Evolutionary conservation across 2,797 vertebrate genomes (phyloP).

Genomic region (Melanotaenia parkinsoni): DNA sequence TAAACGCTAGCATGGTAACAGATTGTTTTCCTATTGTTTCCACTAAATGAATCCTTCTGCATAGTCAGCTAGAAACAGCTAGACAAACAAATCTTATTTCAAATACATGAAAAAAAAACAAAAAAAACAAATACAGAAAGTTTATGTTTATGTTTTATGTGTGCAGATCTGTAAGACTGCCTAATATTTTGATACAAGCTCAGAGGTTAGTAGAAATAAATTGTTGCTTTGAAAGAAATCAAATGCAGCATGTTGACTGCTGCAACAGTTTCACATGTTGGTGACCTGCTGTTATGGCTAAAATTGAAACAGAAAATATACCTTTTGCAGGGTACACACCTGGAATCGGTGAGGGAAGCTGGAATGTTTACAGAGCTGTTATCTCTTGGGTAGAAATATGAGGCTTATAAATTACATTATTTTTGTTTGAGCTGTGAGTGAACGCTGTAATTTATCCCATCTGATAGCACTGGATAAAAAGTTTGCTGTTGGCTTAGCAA

Average conservation of each 20-base stretch:
- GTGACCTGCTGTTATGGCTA: constrained; percentile 5
- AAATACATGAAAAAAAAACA: background rate
- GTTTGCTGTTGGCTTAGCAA: constrained; percentile 31
- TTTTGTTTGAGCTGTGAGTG: constrained; percentile 21
- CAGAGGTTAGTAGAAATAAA: background rate
- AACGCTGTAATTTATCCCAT: constrained; percentile 26
- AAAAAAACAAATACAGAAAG: background rate
- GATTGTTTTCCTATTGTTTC: too few species aligned
- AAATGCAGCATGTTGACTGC: constrained; percentile 45
- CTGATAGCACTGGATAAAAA: constrained; percentile 9
- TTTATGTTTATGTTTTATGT: background rate
- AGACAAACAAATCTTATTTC: too few species aligned
- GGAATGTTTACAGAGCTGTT: background rate
- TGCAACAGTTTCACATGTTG: constrained; percentile 35
- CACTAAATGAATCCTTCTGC: too few species aligned
- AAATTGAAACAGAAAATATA: background rate
- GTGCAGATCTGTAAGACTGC: constrained; percentile 11
- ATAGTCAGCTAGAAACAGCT: too few species aligned
- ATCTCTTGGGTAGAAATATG: constrained; percentile 38
- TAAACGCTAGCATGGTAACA: too few species aligned
- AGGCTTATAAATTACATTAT: constrained; percentile 33
- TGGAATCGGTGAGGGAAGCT: constrained; percentile 37
- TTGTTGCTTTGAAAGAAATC: background rate
- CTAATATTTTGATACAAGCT: background rate
- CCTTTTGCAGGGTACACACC: background rate